Base-by-base conservation (phyloP, 2,797 vertebrate genomes). In the Neosilurus mollespiculum region DNA sequence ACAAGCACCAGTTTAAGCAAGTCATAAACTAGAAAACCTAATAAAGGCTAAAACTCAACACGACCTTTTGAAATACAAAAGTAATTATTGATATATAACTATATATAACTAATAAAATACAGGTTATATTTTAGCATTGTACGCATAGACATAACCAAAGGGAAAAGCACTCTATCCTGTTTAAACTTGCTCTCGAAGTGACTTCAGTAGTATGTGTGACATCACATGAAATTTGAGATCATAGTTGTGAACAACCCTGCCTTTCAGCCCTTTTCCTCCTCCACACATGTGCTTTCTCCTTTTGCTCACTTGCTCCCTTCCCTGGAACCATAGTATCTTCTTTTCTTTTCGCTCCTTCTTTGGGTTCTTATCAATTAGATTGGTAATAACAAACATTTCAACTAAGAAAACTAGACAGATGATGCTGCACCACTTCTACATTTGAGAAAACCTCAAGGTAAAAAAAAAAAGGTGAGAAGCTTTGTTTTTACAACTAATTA, bases 171-270 rank as follows among this genome's bases (percentile, higher is more conserved):
- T 54, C 43, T 83, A 69, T 77, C 70, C 65, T 85, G 80, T 73
- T 78, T 84, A 64, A 82, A 73, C 61, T 82, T 78, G 77, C 81
- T 90, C 86, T 88, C 26, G 37, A 90, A 92, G 88, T 91, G 90
- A 81, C 87, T 90, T 75, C 51, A 83, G 79, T 70, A 80, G 24
- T 80, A 73, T 22, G 77, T 18, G 72, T 95, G 93, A 94, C 92
- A 91, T 93, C 93, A 94, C 87, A 65, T 91, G 94, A 92, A 94
- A 94, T 90, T 87, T 89, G 93, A 94, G 88, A 91, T 91, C 87
- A 49, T 89, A 59, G 86, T 85, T 89, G 90, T 86, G 80, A 90
- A 87, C 79, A 81, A 85, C 86, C 89, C 91, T 89, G 90, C 90
- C 87, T 89, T 87, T 89, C 56, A 49, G 86, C 80, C 78, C 84